A percentile compares a stretch with the other conserved stretches of the same genome.
phyloP scores from a whole-genome alignment of 2,888 invertebrate species.

The Drosophila mimetica region DNA sequence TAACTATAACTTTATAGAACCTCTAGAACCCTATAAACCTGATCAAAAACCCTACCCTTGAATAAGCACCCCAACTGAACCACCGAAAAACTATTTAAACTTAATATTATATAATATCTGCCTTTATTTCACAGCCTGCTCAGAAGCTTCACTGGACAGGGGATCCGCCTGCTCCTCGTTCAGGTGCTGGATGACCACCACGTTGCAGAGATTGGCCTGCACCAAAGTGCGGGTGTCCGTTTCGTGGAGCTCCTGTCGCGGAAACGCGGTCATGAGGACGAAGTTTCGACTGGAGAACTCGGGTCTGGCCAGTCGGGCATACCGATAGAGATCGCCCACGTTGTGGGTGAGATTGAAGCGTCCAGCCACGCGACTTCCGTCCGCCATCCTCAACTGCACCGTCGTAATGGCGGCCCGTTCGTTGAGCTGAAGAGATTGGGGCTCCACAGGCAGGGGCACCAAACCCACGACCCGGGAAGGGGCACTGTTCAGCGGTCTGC shows the following conservation, averaged over 20 bases:
- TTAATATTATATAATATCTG: too few relatives aligned
- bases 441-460: not conserved
- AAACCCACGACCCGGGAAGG: not conserved
- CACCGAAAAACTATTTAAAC: too few relatives aligned
- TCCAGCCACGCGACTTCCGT: conserved; percentile 62
- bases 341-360: conserved; percentile 61
- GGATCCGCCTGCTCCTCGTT: conserved; percentile 26
- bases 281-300: conserved; percentile 47
- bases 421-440: conserved; percentile 40
- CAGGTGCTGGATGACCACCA: conserved; percentile 67
- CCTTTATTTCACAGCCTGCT: conserved; percentile 3
- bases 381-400: conserved; percentile 60
- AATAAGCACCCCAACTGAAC: too few relatives aligned
- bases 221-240: conserved; percentile 53
- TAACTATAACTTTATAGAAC: too few relatives aligned
- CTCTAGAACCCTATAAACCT: too few relatives aligned
- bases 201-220: conserved; percentile 60
- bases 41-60: too few relatives aligned
- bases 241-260: conserved; percentile 52
- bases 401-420: conserved; percentile 41
- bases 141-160: conserved; percentile 3
- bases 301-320: conserved; percentile 57
- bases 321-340: conserved; percentile 62
- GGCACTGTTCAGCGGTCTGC: conserved; percentile 43
- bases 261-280: conserved; percentile 58